Percentiles rank a stretch among this genome's conserved stretches.
Conservation (phyloP, 2,113 vertebrate species). For the Macquaria australasica region DNA sequence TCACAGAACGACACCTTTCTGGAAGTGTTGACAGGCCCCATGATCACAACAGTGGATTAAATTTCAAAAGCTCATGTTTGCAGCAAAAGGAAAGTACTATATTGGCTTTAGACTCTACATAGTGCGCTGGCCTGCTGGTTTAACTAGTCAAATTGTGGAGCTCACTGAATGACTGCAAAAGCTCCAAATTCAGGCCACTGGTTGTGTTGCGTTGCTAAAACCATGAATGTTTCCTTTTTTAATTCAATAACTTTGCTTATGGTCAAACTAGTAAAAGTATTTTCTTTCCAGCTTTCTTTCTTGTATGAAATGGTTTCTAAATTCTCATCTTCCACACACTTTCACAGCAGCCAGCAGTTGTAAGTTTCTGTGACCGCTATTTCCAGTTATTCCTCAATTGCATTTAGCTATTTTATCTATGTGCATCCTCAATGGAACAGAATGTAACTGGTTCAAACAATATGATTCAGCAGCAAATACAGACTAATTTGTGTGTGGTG, state of each 20-base stretch:
- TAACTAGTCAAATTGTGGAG: not conserved
- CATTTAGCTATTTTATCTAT: not conserved
- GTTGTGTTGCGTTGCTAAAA: not conserved
- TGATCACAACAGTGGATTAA: constrained; percentile 51
- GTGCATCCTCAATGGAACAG: not conserved
- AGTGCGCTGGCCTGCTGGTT: not conserved
- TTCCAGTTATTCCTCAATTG: not conserved
- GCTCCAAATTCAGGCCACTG: not conserved
- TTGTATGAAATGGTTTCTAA: not conserved
- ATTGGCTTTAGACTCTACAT: not conserved
- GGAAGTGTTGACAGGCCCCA: constrained; percentile 31
- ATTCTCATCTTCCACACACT: not conserved
- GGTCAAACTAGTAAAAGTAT: not conserved
- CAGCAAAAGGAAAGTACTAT: not conserved
- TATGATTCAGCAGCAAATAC: constrained; percentile 7
- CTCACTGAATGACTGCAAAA: not conserved
- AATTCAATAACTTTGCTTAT: not conserved
- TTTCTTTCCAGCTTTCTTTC: not conserved
- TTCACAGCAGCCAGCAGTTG: not conserved
- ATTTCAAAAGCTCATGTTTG: constrained; percentile 36
- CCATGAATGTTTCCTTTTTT: no score
- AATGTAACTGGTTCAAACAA: constrained; percentile 22
- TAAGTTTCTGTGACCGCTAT: not conserved
- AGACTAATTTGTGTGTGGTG: constrained; percentile 31
- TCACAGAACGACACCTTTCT: constrained; percentile 39